phyloP scores from a whole-genome alignment of 1,140 invertebrate genomes.

The Frieseomelitta varia region DNA sequence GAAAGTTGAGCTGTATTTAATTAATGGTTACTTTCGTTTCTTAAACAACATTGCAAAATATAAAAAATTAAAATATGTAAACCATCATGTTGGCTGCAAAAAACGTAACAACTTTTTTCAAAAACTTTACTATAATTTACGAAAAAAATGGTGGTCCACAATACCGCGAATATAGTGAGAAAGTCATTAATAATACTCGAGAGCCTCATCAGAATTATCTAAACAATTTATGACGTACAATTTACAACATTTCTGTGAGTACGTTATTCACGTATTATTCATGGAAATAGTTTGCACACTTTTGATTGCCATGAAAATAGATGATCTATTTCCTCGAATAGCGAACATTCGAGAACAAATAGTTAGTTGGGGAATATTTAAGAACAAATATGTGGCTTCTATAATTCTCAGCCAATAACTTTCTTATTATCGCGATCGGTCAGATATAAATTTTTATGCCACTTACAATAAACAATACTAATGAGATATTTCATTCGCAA shows the following conservation, averaged over 20 bases:
- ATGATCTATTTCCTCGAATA: conserved; percentile 18
- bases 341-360: not conserved
- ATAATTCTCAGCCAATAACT: conserved; percentile 38
- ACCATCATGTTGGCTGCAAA: no score
- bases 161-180: not conserved
- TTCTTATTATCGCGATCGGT: not conserved
- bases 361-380: not conserved
- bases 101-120: no score
- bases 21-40: no score
- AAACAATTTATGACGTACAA: not conserved
- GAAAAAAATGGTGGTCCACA: no score
- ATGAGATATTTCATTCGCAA: conserved; percentile 21
- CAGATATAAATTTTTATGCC: not conserved
- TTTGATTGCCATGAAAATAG: conserved; percentile 13
- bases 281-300: conserved; percentile 2
- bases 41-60: no score
- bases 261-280: not conserved
- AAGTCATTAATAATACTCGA: not conserved
- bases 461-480: not conserved
- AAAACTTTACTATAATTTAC: no score
- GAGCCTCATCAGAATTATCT: not conserved
- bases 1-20: no score
- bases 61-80: no score
- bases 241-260: no score
- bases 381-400: conserved; percentile 29